A percentile compares a stretch with the other conserved stretches of the same genome.
Conservation (phyloP, 2,888 invertebrate species). For the Drosophila crucigera region DNA sequence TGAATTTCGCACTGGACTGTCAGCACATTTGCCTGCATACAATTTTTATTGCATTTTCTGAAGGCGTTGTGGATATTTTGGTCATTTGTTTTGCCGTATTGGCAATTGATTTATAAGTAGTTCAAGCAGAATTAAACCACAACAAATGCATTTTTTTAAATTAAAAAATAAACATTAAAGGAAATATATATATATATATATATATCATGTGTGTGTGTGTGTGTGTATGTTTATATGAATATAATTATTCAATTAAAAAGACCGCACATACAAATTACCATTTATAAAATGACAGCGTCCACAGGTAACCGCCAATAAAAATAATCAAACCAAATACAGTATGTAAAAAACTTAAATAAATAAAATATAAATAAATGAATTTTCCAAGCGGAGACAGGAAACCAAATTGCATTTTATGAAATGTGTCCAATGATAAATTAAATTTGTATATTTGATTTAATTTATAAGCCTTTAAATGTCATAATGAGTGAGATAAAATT, state of each 20-base stretch:
- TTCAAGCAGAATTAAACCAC: slow-evolving; percentile 26
- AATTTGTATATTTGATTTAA: slow-evolving; percentile 61
- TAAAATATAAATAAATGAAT: slow-evolving; percentile 12
- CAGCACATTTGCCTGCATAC: slow-evolving; percentile 38
- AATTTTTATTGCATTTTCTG: slow-evolving; percentile 60
- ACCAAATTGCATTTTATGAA: slow-evolving; percentile 50
- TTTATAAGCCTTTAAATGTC: slow-evolving; percentile 31
- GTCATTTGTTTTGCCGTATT: slow-evolving; percentile 51
- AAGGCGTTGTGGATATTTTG: slow-evolving; percentile 47
- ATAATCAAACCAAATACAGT: slow-evolving; percentile 48
- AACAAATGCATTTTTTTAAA: background rate
- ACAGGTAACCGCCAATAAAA: slow-evolving; percentile 74
- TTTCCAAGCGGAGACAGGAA: slow-evolving; percentile 8
- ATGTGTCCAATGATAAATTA: slow-evolving; percentile 46
- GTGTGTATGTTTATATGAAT: slow-evolving; percentile 24
- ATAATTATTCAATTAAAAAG: slow-evolving; percentile 75
- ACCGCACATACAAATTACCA: slow-evolving; percentile 51
- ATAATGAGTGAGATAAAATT: slow-evolving; percentile 26
- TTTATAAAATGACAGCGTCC: slow-evolving; percentile 39
- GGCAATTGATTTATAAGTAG: slow-evolving; percentile 67
- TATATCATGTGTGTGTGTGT: slow-evolving; percentile 35
- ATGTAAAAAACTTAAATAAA: slow-evolving; percentile 2
- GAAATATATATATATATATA: slow-evolving; percentile 11
- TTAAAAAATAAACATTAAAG: background rate
- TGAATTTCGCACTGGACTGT: slow-evolving; percentile 34